These are phyloP conservation scores for Bothrops jararaca DNA, from an alignment of 2,113 vertebrate genomes.

Conservation along the genomic window DNA sequence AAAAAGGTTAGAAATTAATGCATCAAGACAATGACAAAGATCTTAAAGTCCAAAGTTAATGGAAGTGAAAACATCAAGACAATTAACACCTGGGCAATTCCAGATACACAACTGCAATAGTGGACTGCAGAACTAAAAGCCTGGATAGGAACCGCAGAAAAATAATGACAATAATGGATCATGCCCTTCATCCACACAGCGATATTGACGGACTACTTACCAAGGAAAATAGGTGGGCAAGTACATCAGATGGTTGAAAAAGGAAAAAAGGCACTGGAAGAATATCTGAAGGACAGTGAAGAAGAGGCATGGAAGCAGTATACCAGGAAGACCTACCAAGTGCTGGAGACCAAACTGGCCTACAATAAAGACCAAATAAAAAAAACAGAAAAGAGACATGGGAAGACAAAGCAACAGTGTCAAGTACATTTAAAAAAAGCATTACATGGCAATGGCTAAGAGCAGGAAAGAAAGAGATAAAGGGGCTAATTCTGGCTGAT, in stretches of 20 bases:
- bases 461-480: background rate
- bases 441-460: background rate
- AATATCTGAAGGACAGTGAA: background rate
- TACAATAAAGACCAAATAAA: background rate
- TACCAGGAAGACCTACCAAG: background rate
- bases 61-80: background rate
- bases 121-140: background rate
- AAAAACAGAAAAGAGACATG: background rate
- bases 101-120: background rate
- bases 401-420: background rate
- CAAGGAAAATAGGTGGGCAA: background rate
- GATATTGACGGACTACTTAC: background rate
- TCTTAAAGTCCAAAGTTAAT: background rate
- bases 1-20: background rate
- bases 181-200: background rate
- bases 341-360: background rate
- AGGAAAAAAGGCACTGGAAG: background rate
- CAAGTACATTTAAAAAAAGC: background rate
- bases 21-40: background rate
- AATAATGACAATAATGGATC: background rate
- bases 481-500: background rate
- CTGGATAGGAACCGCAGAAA: background rate
- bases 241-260: background rate
- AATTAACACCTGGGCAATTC: background rate
- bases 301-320: background rate